Conservation (phyloP, 2,888 invertebrate species). For the Arge pagana region DNA sequence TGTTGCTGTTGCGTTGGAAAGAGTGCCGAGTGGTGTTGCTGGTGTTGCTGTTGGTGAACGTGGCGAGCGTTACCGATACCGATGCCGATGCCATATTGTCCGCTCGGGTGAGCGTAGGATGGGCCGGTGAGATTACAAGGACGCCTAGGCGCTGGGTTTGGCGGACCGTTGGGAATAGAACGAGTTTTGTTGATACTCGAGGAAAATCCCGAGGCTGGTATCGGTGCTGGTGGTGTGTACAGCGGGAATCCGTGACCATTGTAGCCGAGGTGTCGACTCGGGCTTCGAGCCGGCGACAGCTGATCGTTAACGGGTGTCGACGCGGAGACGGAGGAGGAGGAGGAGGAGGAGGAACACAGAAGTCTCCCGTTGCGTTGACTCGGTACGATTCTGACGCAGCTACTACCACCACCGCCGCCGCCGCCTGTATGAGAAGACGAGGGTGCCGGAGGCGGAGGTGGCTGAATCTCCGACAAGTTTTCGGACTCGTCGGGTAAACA, state of each 20-base stretch:
- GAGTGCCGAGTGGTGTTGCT: slow-evolving; percentile 9
- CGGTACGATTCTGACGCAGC: too few relatives aligned
- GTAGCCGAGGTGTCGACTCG: slow-evolving; percentile 44
- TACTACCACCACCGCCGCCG: slow-evolving; percentile 9
- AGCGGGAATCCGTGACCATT: slow-evolving; percentile 60
- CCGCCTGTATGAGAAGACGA: slow-evolving; percentile 41
- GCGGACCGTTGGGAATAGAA: slow-evolving; percentile 51
- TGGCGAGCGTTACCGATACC: too few relatives aligned
- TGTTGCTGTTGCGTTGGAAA: slow-evolving; percentile 16
- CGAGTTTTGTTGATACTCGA: slow-evolving; percentile 46
- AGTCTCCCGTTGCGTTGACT: slow-evolving; percentile 27
- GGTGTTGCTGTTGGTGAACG: slow-evolving; percentile 22
- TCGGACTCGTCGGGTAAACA: slow-evolving; percentile 49
- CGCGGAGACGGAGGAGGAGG: slow-evolving; percentile 27
- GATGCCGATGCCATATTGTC: slow-evolving; percentile 31
- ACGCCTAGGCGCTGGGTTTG: slow-evolving; percentile 56
- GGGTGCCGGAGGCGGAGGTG: slow-evolving; percentile 53
- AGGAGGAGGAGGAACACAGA: slow-evolving; percentile 12
- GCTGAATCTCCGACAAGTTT: slow-evolving; percentile 48
- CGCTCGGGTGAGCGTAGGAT: slow-evolving; percentile 57
- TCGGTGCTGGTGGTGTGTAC: slow-evolving; percentile 62
- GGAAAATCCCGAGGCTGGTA: slow-evolving; percentile 45
- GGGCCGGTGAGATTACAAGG: slow-evolving; percentile 64
- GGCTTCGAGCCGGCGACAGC: slow-evolving; percentile 46
- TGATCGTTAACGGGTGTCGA: slow-evolving; percentile 39